A percentile compares a stretch with the other conserved stretches of the same genome.
Evolutionary conservation across 2,113 vertebrate genomes (phyloP).

Genomic region (Cryptoleucopteryx plumbea): DNA sequence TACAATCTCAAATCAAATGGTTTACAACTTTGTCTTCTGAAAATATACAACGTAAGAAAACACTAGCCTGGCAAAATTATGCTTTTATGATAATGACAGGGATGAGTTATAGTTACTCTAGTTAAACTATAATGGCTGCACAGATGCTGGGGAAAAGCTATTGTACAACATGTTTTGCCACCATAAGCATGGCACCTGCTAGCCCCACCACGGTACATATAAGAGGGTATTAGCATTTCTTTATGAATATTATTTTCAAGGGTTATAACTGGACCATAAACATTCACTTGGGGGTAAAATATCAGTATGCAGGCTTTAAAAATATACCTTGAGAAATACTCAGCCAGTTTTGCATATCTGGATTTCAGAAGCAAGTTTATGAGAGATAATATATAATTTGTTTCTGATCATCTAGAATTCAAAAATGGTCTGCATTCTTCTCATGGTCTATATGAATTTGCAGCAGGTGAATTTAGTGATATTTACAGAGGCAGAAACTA

Average conservation of each 20-base stretch:
- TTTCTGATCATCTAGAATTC: neutral
- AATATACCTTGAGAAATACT: neutral
- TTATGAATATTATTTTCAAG: neutral
- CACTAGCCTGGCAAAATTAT: conserved; percentile 38
- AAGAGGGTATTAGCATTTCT: neutral
- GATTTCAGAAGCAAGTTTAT: neutral
- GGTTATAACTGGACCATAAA: conserved; percentile 9
- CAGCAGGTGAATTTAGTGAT: neutral
- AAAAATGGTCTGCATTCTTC: neutral
- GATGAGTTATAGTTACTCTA: conserved; percentile 29
- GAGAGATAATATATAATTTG: neutral
- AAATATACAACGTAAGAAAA: conserved; percentile 40
- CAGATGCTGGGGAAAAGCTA: conserved; percentile 26
- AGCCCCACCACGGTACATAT: neutral
- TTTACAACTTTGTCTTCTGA: conserved; percentile 43
- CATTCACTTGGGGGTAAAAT: neutral
- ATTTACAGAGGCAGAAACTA: neutral
- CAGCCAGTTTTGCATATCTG: neutral
- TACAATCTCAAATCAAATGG: conserved; percentile 40
- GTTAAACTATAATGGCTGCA: conserved; percentile 8
- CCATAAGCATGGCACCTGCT: conserved; percentile 7
- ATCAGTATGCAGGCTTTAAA: neutral
- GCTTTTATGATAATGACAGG: conserved; percentile 46
- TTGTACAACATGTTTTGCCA: neutral
- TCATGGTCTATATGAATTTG: neutral